These are phyloP conservation scores for Tribolium madens DNA, from an alignment of 1,140 invertebrate genomes.

Conservation along the genomic window DNA sequence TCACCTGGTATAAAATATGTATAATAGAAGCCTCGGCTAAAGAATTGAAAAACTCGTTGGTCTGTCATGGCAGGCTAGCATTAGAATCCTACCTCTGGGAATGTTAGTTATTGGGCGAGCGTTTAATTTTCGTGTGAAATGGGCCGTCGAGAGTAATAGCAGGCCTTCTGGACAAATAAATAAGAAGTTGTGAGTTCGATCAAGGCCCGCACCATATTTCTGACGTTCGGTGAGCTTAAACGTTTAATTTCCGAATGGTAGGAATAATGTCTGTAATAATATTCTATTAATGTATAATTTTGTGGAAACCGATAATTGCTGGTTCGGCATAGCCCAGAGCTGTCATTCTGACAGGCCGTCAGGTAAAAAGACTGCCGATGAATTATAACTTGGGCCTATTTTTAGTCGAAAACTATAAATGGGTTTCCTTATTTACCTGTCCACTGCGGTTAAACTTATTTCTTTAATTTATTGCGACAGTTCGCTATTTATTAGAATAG, in stretches of 20 bases:
- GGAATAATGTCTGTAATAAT: constrained; percentile 45
- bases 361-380: constrained; percentile 25
- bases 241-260: constrained; percentile 48
- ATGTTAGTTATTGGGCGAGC: constrained; percentile 27
- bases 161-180: constrained; percentile 30
- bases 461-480: constrained; percentile 43
- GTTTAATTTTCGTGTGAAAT: constrained; percentile 39
- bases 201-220: constrained; percentile 31
- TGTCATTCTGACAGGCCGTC: constrained; percentile 44
- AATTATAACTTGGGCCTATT: constrained; percentile 29
- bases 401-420: constrained; percentile 3
- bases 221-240: constrained; percentile 45
- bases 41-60: background rate
- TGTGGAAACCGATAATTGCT: constrained; percentile 45
- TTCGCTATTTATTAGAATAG: constrained; percentile 38
- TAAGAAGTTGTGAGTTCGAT: constrained; percentile 34
- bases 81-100: constrained; percentile 29
- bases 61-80: constrained; percentile 9
- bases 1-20: too few species aligned
- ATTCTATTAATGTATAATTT: constrained; percentile 45
- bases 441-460: constrained; percentile 36
- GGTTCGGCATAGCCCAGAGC: constrained; percentile 40
- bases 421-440: constrained; percentile 44
- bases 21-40: background rate
- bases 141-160: constrained; percentile 34